Percentiles rank a stretch among this genome's conserved stretches.
These are phyloP conservation scores for Eristalinus sepulchralis DNA, from an alignment of 2,888 invertebrate species.

Conservation along the genomic window DNA sequence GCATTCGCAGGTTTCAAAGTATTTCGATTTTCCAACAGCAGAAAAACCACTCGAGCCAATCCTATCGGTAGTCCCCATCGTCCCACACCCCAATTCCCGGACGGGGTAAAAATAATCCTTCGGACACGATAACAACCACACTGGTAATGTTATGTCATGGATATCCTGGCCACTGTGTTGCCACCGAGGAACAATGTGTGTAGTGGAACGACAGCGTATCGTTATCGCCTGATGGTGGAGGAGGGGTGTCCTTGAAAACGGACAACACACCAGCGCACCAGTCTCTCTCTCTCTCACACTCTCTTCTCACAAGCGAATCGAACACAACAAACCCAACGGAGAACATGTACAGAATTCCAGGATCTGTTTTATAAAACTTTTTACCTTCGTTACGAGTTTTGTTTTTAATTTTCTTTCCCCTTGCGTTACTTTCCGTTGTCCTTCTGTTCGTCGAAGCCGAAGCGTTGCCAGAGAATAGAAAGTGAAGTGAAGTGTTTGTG, in stretches of 20 bases:
- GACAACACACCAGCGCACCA: conserved; percentile 26
- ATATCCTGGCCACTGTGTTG: conserved; percentile 51
- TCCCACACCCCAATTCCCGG: background rate
- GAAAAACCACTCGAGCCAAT: background rate
- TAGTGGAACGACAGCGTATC: conserved; percentile 48
- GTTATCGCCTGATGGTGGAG: conserved; percentile 51
- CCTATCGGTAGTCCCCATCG: background rate
- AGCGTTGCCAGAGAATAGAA: background rate
- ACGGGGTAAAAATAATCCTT: conserved; percentile 26
- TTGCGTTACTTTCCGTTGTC: background rate
- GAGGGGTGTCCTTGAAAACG: conserved; percentile 60
- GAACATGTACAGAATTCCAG: conserved; percentile 29
- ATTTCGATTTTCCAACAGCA: conserved; percentile 31
- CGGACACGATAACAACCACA: conserved; percentile 32
- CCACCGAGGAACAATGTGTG: conserved; percentile 49
- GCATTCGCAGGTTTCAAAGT: background rate
- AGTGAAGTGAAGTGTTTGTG: background rate
- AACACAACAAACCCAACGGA: background rate
- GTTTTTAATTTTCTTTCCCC: background rate
- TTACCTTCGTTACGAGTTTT: background rate
- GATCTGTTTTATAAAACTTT: conserved; percentile 12
- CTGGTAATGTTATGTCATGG: conserved; percentile 65
- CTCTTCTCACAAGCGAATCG: background rate
- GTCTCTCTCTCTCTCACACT: background rate
- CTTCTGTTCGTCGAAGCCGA: background rate